Evolutionary conservation across 2,113 vertebrate species (phyloP), one percentile per base, ranked within the genome.

Genomic region (Ceyx margarethae): DNA sequence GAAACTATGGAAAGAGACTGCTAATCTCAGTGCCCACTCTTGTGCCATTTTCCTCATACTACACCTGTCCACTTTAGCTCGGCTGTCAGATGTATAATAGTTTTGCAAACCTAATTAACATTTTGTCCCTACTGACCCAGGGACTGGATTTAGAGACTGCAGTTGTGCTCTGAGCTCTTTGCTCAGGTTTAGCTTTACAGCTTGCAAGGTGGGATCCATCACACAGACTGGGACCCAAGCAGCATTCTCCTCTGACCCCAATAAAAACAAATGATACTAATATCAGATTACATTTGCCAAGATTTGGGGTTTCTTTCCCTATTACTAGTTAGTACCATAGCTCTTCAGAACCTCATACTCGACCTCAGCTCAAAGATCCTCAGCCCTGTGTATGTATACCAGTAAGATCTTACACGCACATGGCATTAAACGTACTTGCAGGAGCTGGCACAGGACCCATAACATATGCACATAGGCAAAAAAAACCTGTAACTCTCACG

Each of bases 341-440:
- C 37, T 74, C 66, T 10, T 25, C 33, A 25, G 33, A 65, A 22
- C 22, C 58, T 23, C 48, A 13, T 2, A 22, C 33, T 21, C 31
- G 22, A 15, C 42, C 45, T 25, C 43, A 40, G 15, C 51, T 56
- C 82, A 37, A 61, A 88, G 75, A 58, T 75, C 42, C 86, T 21
- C 53, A 56, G 81, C 57, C 10, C 51, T 4, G 25, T 0, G 21
- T 7, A 15, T 61, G 21, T 7, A 15, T 61, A 35, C 13, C 43
- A 6, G 22, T 2, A 14, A 42, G 67, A 19, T 20, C 54, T 43
- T 6, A 23, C 26, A 23, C 6, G 4, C 42, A 4, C 22, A 6
- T 0, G 46, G n/a, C 60, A 60, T 23, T 11, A 45, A 54, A 10
- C 8, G 0, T 0, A 13, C 71, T 21, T 1, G 37, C 0, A 20